phyloP scores from a whole-genome alignment of 2,797 vertebrate species.

The Xenopus petersii region DNA sequence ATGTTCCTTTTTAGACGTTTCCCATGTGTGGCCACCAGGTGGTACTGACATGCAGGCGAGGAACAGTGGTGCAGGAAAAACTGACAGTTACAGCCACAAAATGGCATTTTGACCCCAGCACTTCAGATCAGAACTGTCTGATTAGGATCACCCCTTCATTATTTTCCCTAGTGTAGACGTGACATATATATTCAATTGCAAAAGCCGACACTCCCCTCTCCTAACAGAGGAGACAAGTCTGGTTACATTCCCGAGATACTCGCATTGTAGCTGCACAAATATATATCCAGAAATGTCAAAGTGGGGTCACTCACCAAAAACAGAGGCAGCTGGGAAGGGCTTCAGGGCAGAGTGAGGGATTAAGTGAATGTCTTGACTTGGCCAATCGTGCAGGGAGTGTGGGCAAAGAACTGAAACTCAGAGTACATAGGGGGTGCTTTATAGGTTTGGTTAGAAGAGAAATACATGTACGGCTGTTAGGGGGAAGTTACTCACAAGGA shows the following conservation, averaged over 20 bases:
- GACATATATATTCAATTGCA: neutral
- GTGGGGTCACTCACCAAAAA: neutral
- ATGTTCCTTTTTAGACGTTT: neutral
- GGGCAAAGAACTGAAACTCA: neutral
- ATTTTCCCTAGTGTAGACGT: neutral
- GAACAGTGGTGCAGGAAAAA: neutral
- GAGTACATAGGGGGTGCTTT: neutral
- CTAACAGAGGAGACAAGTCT: constrained; percentile 16
- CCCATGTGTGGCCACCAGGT: neutral
- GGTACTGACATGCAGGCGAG: neutral
- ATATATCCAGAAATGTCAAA: neutral
- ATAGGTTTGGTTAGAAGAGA: neutral
- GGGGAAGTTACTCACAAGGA: constrained; percentile 69
- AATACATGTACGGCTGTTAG: no score
- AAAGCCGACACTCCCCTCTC: neutral
- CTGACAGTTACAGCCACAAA: neutral
- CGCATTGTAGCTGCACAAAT: no score
- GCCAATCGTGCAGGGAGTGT: no score
- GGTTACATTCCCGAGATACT: constrained; percentile 9
- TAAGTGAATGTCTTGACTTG: no score
- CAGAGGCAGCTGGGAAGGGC: neutral
- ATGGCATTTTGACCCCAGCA: neutral
- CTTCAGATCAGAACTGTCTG: neutral
- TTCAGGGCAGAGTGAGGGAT: neutral
- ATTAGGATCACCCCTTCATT: neutral